Evolutionary conservation across 1,140 invertebrate genomes (phyloP).

Genomic region (Dysdera silvatica): DNA sequence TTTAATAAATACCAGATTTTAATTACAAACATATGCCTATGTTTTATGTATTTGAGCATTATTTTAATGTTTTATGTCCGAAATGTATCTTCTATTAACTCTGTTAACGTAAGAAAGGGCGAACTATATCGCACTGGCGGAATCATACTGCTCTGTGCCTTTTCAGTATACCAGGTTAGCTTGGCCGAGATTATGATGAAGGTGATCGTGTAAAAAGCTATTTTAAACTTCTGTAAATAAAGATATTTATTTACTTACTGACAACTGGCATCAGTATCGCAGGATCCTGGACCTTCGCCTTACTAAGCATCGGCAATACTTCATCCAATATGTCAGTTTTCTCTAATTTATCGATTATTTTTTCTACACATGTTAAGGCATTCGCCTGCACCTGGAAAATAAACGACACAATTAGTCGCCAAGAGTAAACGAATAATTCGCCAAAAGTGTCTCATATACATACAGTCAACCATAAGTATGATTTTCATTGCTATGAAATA

Average conservation of each 20-base stretch:
- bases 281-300: slow-evolving; percentile 76
- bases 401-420: neutral
- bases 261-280: slow-evolving; percentile 49
- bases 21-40: too few relatives aligned
- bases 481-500: too few relatives aligned
- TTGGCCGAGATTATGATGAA: too few relatives aligned
- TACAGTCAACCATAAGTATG: neutral
- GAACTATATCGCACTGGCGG: too few relatives aligned
- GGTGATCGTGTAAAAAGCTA: slow-evolving; percentile 2
- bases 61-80: too few relatives aligned
- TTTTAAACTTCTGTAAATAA: slow-evolving; percentile 1
- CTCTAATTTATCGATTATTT: slow-evolving; percentile 72
- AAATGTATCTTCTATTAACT: too few relatives aligned
- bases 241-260: slow-evolving; percentile 39
- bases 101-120: too few relatives aligned
- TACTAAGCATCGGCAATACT: slow-evolving; percentile 80
- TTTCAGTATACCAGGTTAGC: too few relatives aligned
- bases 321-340: slow-evolving; percentile 82
- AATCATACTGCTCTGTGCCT: too few relatives aligned
- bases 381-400: slow-evolving; percentile 39
- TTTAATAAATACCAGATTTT: too few relatives aligned
- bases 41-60: too few relatives aligned
- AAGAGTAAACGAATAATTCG: neutral
- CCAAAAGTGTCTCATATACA: too few relatives aligned
- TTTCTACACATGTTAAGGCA: slow-evolving; percentile 51